A percentile compares a stretch with the other conserved stretches of the same genome.
Conservation (phyloP, 2,797 vertebrate genomes). For the Carduelis carduelis region DNA sequence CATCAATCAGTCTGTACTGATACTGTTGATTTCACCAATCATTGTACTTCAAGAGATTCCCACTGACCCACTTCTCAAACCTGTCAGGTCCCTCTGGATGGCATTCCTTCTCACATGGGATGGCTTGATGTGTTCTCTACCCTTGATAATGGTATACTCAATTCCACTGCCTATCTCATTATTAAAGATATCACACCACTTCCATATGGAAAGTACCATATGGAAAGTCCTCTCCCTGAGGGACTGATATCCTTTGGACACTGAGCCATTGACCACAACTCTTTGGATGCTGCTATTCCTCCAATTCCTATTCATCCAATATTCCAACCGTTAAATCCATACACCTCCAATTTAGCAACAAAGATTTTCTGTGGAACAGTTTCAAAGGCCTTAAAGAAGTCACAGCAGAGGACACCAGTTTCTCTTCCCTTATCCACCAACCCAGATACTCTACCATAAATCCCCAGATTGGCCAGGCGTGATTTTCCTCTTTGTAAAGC, state of each 20-base stretch:
- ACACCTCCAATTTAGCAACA: not conserved
- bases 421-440: not conserved
- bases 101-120: not conserved
- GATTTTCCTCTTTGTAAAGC: not conserved
- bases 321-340: not conserved
- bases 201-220: not conserved
- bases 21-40: not conserved
- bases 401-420: not conserved
- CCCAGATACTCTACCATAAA: not conserved
- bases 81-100: not conserved
- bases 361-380: not conserved
- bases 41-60: not conserved
- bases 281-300: not conserved
- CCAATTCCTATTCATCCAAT: not conserved
- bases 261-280: not conserved
- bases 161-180: not conserved
- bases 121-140: not conserved
- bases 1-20: not conserved
- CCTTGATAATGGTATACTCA: not conserved
- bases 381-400: not conserved
- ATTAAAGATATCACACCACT: not conserved
- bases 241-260: not conserved
- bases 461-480: not conserved
- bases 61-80: not conserved
- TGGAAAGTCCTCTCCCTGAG: not conserved